Conservation (phyloP, 2,113 vertebrate genomes). For the Cynopterus brachyotis region DNA sequence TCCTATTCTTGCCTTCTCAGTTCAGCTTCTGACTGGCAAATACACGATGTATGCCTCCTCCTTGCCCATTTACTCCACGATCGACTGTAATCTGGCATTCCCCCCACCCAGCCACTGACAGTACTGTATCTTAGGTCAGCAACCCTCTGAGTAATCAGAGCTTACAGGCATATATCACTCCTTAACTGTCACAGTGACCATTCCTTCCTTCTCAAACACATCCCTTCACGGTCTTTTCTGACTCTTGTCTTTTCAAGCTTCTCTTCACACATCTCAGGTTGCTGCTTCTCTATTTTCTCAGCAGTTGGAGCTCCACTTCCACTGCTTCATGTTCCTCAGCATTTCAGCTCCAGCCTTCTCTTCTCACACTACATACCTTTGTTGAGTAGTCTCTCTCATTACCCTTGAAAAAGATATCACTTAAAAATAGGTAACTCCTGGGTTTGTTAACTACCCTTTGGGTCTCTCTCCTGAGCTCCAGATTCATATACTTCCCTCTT, state of each 20-base stretch:
- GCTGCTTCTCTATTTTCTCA: not conserved
- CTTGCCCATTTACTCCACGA: not conserved
- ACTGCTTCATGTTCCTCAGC: rapidly evolving
- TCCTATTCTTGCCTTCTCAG: not conserved
- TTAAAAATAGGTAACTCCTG: not conserved
- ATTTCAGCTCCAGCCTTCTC: not conserved
- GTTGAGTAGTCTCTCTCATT: not conserved
- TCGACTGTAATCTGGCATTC: not conserved
- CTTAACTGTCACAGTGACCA: not conserved
- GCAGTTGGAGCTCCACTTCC: not conserved
- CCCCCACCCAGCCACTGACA: rapidly evolving
- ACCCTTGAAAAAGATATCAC: not conserved
- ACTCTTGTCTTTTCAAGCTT: not conserved
- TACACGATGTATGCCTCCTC: not conserved
- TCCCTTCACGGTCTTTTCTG: not conserved
- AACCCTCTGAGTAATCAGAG: not conserved
- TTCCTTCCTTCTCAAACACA: not conserved
- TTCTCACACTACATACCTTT: not conserved
- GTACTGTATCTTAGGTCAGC: not conserved
- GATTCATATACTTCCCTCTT: not conserved
- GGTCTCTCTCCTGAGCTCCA: not conserved
- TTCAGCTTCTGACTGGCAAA: not conserved
- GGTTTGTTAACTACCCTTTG: not conserved
- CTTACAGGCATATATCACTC: no score
- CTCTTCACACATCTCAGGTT: not conserved